Evolutionary conservation across 2,888 invertebrate genomes (phyloP).

Genomic region (Microctonus brassicae): DNA sequence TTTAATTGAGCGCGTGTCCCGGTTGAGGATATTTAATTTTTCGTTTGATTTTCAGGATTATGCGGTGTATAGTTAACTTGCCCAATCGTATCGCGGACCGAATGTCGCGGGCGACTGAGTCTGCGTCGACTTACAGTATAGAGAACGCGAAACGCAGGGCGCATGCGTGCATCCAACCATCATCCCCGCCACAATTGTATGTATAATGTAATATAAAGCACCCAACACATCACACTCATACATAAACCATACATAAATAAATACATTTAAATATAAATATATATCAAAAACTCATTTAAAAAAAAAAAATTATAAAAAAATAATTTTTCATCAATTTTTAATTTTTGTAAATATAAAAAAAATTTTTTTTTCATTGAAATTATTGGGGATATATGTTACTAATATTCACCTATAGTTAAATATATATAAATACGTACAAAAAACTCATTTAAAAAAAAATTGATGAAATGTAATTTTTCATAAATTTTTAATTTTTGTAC

Average conservation of each 20-base stretch:
- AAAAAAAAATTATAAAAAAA: too few species aligned
- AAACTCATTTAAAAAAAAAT: too few species aligned
- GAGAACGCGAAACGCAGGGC: slow-evolving; percentile 61
- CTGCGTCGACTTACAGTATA: slow-evolving; percentile 57
- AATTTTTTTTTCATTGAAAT: too few species aligned
- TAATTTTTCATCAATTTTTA: too few species aligned
- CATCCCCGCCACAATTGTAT: slow-evolving; percentile 46
- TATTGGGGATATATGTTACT: too few species aligned
- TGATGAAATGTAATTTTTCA: too few species aligned
- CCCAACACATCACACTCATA: neutral
- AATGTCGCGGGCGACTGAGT: slow-evolving; percentile 69
- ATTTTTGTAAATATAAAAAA: too few species aligned
- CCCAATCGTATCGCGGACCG: slow-evolving; percentile 66
- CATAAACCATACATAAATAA: too few species aligned
- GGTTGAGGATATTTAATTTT: too few species aligned
- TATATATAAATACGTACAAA: too few species aligned
- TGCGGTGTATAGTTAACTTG: slow-evolving; percentile 43
- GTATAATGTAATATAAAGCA: neutral
- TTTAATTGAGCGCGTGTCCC: slow-evolving; percentile 46
- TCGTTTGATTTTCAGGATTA: slow-evolving; percentile 48
- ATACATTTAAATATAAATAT: neutral
- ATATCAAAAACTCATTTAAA: neutral
- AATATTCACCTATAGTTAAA: too few species aligned
- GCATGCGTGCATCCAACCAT: slow-evolving; percentile 62
- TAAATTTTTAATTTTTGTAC: too few species aligned